These are phyloP conservation scores for Eidolon helvum DNA, from an alignment of 2,113 vertebrate genomes.

Conservation along the genomic window DNA sequence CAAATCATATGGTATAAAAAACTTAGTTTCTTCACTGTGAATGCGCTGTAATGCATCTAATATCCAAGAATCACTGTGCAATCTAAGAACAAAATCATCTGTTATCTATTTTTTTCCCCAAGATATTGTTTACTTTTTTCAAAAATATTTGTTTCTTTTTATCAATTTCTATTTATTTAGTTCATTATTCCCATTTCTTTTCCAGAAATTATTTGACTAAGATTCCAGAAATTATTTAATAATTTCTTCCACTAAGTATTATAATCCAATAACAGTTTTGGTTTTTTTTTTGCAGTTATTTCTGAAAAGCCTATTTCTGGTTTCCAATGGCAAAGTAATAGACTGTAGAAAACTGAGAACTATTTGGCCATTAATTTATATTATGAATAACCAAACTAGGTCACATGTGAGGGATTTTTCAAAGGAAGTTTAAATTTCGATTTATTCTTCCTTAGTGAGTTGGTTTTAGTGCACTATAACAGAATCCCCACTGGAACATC, in stretches of 20 bases:
- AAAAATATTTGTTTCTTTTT: neutral
- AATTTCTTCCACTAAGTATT: neutral
- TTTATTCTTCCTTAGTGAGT: neutral
- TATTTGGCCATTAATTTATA: neutral
- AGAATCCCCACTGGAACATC: neutral
- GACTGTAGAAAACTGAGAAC: neutral
- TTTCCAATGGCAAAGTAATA: neutral
- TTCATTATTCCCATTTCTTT: neutral
- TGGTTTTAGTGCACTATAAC: neutral
- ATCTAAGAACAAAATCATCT: constrained; percentile 76
- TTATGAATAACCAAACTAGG: neutral
- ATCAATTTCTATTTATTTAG: neutral
- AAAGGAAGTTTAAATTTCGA: neutral
- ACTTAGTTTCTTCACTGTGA: constrained; percentile 85
- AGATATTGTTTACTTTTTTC: neutral
- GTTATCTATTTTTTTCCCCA: neutral
- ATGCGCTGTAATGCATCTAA: constrained; percentile 88
- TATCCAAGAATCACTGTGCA: constrained; percentile 88
- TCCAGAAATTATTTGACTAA: neutral
- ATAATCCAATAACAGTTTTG: neutral
- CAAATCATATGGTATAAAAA: constrained; percentile 90
- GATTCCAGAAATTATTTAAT: neutral
- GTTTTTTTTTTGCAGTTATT: neutral
- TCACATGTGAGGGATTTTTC: neutral
- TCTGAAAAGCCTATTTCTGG: neutral